Percentiles rank a stretch among this genome's conserved stretches.
phyloP scores from a whole-genome alignment of 2,888 invertebrate genomes.

The Archips xylosteana region DNA sequence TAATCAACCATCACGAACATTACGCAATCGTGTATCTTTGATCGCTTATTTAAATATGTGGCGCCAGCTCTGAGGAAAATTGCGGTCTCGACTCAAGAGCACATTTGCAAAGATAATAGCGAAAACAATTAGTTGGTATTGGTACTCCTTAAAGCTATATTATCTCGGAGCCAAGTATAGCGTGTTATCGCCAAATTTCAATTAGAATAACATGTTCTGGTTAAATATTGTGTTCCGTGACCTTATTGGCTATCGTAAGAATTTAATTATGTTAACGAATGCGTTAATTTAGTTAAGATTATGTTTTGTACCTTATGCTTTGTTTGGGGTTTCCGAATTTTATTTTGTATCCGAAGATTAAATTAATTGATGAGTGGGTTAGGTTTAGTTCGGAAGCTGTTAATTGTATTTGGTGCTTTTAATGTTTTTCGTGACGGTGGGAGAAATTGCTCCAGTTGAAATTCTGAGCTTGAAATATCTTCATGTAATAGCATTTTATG shows the following conservation, averaged over 20 bases:
- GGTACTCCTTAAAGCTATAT: neutral
- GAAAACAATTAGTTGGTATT: slow-evolving; percentile 20
- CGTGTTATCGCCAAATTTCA: slow-evolving; percentile 17
- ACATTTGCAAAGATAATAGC: slow-evolving; percentile 26
- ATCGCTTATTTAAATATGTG: slow-evolving; percentile 36
- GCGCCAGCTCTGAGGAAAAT: slow-evolving; percentile 37
- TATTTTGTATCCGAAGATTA: neutral
- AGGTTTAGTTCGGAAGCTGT: neutral
- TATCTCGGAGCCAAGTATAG: slow-evolving; percentile 13
- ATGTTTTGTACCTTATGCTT: neutral
- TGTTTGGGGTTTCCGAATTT: neutral
- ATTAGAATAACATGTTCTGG: slow-evolving; percentile 7
- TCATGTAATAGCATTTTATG: neutral
- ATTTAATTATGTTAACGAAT: slow-evolving; percentile 36
- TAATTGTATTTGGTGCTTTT: no score
- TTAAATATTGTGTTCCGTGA: slow-evolving; percentile 22
- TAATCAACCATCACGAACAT: slow-evolving; percentile 26
- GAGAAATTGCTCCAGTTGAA: neutral
- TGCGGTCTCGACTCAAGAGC: slow-evolving; percentile 20
- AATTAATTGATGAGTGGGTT: neutral
- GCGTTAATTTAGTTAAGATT: slow-evolving; percentile 18
- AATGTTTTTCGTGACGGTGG: neutral
- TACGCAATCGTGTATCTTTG: slow-evolving; percentile 32
- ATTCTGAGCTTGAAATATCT: no score
- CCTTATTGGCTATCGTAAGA: slow-evolving; percentile 34